Evolutionary conservation across 2,888 invertebrate species (phyloP), one percentile per base, ranked within the genome.

Genomic region (Ypsolopha scabrella): DNA sequence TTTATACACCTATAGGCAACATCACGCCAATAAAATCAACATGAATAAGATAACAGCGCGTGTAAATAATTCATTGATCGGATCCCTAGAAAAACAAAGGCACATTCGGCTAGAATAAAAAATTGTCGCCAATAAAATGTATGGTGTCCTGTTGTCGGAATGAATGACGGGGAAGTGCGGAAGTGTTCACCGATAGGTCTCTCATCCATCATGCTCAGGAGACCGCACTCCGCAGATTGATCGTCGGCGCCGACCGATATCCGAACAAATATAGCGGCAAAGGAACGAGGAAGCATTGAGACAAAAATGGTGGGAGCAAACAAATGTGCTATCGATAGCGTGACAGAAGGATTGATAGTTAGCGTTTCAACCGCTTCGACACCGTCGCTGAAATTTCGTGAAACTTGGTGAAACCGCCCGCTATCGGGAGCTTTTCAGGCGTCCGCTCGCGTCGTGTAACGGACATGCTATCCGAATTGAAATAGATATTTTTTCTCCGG

Each of bases 311-410:
- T 70, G 78, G 68, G 70, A 80, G 67, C 79, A 83, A 83, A 85
- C 81, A 83, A 85, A 83, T 85, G 81, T 64, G 73, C 76, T 79
- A 81, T 82, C 82, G 79, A 80, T 82, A 69, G 65, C 64, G 66
- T 76, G 82, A 80, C 83, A 80, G 74, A 72, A 80, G 78, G 83
- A 85, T 83, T 80, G 81, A 83, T 85, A 74, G 82, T 77, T 63
- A 59, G 68, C 63, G 58, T 33, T 24, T 24, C 24, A 24, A 24
- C 24, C 24, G 24, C 24, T 24, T 24, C 53, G 44, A 13, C 50
- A 34, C 39, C 51, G 48, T 44, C 24, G 39, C 24, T 49, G 41
- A 7, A 10, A 8, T 10, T 9, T 1, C 33, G 24, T 24, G 24
- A 24, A n/a, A 24, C 24, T 24, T 24, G 24, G 24, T 24, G 24